A percentile compares a stretch with the other conserved stretches of the same genome.
Evolutionary conservation across 2,113 vertebrate species (phyloP).

Genomic region (Pomatorhinus ruficollis): DNA sequence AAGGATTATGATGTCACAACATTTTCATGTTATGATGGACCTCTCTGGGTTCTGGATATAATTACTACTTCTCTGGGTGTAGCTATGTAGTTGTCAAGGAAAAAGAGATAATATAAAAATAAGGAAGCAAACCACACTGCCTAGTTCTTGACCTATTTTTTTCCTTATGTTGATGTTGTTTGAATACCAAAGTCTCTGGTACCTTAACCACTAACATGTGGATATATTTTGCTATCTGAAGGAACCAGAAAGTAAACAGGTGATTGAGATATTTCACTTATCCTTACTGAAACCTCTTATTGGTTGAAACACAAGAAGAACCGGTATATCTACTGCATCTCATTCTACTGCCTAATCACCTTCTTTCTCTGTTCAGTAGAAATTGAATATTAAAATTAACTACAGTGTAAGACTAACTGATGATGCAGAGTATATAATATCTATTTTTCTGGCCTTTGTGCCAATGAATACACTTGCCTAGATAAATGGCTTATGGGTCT

Average conservation of each 20-base stretch:
- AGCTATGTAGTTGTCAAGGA: not conserved
- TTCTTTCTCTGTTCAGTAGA: not conserved
- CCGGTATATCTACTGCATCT: not conserved
- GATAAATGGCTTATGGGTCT: not conserved
- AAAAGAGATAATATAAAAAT: conserved; percentile 6
- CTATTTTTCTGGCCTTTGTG: not conserved
- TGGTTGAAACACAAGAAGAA: conserved; percentile 15
- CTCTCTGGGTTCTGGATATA: conserved; percentile 22
- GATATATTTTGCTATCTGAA: not conserved
- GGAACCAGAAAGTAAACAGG: not conserved
- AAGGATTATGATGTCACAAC: conserved; percentile 46
- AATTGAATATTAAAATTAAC: conserved; percentile 13
- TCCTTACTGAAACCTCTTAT: not conserved
- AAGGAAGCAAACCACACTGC: not conserved
- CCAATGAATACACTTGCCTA: not conserved
- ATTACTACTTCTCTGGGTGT: conserved; percentile 22
- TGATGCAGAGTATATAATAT: not conserved
- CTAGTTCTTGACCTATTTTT: not conserved
- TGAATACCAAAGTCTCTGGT: not conserved
- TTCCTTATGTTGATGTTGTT: not conserved
- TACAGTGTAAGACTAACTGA: not conserved
- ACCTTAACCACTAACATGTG: not conserved
- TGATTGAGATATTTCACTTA: conserved; percentile 32
- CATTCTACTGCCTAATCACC: not conserved
- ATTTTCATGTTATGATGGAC: conserved; percentile 56